Percentiles rank a stretch among this genome's conserved stretches.
Evolutionary conservation across 2,888 invertebrate species (phyloP).

Genomic region (Hydriomena furcata): DNA sequence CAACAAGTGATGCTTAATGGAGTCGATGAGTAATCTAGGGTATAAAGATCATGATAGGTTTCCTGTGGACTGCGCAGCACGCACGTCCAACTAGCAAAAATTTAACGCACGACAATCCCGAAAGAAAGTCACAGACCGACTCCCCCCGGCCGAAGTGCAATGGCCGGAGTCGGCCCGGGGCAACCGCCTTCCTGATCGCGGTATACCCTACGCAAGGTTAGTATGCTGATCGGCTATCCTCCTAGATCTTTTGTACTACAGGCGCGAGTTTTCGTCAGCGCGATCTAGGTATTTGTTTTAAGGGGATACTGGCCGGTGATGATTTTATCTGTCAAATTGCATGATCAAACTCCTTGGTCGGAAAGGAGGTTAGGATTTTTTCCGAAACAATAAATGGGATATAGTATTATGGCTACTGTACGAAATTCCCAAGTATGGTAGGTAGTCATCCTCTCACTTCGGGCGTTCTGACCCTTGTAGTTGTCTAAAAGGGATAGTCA

Average conservation of each 20-base stretch:
- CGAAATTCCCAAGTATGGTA: too few species aligned
- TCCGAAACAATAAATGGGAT: background rate
- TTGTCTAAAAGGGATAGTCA: too few species aligned
- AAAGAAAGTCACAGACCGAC: conserved; percentile 84
- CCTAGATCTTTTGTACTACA: conserved; percentile 45
- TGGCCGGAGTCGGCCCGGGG: conserved; percentile 85
- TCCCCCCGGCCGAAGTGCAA: conserved; percentile 86
- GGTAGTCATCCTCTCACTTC: too few species aligned
- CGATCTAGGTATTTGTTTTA: conserved; percentile 42
- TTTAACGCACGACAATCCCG: conserved; percentile 85
- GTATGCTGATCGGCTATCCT: conserved; percentile 57
- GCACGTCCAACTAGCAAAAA: conserved; percentile 86
- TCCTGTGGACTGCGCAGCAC: conserved; percentile 83
- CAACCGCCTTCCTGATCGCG: conserved; percentile 88
- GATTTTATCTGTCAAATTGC: conserved; percentile 11
- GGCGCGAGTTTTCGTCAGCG: conserved; percentile 54
- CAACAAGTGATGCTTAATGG: too few species aligned
- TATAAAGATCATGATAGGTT: background rate
- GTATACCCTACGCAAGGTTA: conserved; percentile 90
- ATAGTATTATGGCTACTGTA: too few species aligned
- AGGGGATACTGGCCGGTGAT: conserved; percentile 11
- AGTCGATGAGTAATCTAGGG: too few species aligned
- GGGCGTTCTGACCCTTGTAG: too few species aligned
- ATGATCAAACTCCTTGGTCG: conserved; percentile 7
- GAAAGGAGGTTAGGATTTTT: conserved; percentile 10